phyloP scores from a whole-genome alignment of 92 coral and sea anemone genomes.

The Hydrozoanthus gracilis region DNA sequence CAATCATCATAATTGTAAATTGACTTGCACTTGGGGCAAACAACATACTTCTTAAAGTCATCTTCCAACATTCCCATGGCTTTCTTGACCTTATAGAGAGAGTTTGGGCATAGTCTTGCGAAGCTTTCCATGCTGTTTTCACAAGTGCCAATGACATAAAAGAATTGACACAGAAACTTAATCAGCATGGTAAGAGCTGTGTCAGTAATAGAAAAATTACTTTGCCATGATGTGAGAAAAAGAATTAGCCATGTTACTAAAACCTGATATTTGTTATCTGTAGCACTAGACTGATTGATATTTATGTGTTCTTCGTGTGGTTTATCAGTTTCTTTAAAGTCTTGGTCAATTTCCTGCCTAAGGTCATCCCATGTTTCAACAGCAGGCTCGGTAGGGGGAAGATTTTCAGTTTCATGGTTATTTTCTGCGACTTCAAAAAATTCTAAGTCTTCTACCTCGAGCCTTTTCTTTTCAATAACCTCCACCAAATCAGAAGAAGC shows the following conservation, averaged over 20 bases:
- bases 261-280: conserved; percentile 15
- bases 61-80: conserved; percentile 42
- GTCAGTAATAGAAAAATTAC: conserved; percentile 34
- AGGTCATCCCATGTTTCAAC: conserved; percentile 40
- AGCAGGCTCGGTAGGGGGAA: conserved; percentile 14
- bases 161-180: conserved; percentile 31
- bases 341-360: conserved; percentile 9
- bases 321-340: neutral
- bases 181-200: conserved; percentile 32
- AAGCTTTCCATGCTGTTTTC: neutral
- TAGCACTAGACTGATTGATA: conserved; percentile 1
- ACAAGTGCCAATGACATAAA: conserved; percentile 38
- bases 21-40: conserved; percentile 51
- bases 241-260: conserved; percentile 34
- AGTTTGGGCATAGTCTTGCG: neutral
- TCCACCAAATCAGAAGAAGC: conserved; percentile 31
- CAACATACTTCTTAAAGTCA: conserved; percentile 55
- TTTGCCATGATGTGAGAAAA: conserved; percentile 43
- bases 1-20: conserved; percentile 55
- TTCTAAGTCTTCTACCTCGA: neutral
- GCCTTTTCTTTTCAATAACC: neutral
- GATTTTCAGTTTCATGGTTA: neutral
- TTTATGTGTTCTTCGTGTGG: neutral
- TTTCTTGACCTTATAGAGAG: neutral
- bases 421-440: conserved; percentile 12